phyloP scores from a whole-genome alignment of 1,140 invertebrate genomes.

The Hycleus phaleratus region DNA sequence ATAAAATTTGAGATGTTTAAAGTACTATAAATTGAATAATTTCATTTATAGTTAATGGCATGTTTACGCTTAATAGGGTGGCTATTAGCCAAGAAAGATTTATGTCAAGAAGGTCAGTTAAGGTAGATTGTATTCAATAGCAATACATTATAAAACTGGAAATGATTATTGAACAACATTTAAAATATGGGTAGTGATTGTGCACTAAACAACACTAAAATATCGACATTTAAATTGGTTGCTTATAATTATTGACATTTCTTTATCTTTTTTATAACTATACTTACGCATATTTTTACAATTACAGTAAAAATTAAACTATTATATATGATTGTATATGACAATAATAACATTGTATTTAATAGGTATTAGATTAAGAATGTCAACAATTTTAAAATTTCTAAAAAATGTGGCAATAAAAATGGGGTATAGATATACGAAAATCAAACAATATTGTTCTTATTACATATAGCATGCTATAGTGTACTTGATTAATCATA shows the following conservation, averaged over 20 bases:
- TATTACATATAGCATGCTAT: conserved; percentile 18
- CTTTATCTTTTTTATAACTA: too few relatives aligned
- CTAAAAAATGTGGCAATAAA: neutral
- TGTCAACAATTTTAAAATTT: too few relatives aligned
- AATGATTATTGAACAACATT: conserved; percentile 26
- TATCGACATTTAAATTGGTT: conserved; percentile 26
- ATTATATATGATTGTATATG: too few relatives aligned
- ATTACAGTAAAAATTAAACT: too few relatives aligned
- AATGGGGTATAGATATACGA: conserved; percentile 7
- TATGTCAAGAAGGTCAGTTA: conserved; percentile 21
- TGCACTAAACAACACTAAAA: conserved; percentile 30
- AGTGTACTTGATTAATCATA: conserved; percentile 41
- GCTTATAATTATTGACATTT: neutral
- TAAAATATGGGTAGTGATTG: conserved; percentile 14
- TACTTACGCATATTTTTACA: too few relatives aligned
- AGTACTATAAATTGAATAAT: neutral
- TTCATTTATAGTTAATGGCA: neutral
- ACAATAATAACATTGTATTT: too few relatives aligned
- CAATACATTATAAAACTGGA: conserved; percentile 19
- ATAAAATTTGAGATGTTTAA: too few relatives aligned
- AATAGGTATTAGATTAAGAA: too few relatives aligned
- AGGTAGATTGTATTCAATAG: conserved; percentile 16
- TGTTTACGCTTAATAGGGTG: conserved; percentile 9
- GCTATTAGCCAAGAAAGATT: conserved; percentile 24
- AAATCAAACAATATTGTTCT: conserved; percentile 16